Percentiles rank a stretch among this genome's conserved stretches.
These are phyloP conservation scores for Xestia c-nigrum DNA, from an alignment of 2,888 invertebrate genomes.

Conservation along the genomic window DNA sequence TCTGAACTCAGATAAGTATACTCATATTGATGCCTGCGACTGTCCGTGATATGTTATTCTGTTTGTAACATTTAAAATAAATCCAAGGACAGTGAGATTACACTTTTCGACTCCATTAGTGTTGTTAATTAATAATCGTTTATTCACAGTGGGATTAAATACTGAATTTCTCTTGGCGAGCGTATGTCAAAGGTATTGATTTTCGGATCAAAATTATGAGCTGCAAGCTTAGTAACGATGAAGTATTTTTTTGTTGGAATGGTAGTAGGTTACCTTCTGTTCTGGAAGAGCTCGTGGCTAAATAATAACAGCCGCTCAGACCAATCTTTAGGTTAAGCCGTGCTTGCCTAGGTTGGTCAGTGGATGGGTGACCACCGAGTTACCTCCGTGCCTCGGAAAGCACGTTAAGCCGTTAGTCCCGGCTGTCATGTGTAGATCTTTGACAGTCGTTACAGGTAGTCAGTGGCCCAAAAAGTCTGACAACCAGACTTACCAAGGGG, in stretches of 20 bases:
- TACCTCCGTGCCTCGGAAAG: too few species aligned
- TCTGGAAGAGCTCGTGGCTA: too few species aligned
- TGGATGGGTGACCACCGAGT: too few species aligned
- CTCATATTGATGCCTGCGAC: background rate
- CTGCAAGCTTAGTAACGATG: background rate
- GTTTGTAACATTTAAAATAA: conserved; percentile 22
- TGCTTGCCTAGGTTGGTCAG: too few species aligned
- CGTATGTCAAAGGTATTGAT: background rate
- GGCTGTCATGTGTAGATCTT: too few species aligned
- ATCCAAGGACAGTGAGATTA: conserved; percentile 13
- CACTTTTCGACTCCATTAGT: conserved; percentile 25
- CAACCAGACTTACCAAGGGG: too few species aligned
- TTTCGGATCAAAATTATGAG: background rate
- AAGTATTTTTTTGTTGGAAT: background rate
- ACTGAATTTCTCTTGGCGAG: background rate
- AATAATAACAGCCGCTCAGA: too few species aligned
- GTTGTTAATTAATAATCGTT: conserved; percentile 38
- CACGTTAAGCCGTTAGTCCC: too few species aligned
- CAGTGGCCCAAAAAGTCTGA: too few species aligned
- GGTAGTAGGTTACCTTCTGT: background rate
- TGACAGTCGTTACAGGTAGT: too few species aligned
- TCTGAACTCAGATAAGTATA: background rate
- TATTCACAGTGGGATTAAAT: conserved; percentile 18
- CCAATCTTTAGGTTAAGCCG: too few species aligned
- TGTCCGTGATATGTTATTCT: conserved; percentile 21